Base-by-base conservation (phyloP, 2,888 invertebrate species). In the Pocota personata region DNA sequence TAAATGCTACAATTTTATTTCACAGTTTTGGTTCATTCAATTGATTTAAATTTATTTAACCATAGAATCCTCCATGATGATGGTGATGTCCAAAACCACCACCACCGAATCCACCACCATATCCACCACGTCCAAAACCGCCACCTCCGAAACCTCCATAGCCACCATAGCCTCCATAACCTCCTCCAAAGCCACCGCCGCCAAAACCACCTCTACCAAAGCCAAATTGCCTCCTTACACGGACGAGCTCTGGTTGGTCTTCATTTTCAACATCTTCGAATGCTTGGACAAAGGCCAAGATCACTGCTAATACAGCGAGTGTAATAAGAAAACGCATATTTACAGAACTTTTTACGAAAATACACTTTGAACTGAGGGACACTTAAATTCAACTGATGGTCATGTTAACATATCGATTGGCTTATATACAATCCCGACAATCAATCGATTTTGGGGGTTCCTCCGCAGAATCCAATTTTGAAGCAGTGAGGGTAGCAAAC, bases 251-350 rank as follows among this genome's bases (percentile, higher is more conserved):
- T 6, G 58, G 58, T 8, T 35, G 64, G 5, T 32, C 10, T 2
- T 24, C 73, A 30, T 5, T 16, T 1, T 24, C 40, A 27, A 12
- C 50, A 5, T 71, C 5, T 8, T 50, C 62, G 8, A 24, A 19
- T 1, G 40, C 73, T 10, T 73, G 60, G 60, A 37, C 72, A 27
- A 3, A 72, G 8, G 72, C 72, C 50, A 72, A 37, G 16, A 72
- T 24, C 30, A 60, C 1, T 4, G 48, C 72, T 3, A 72, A 14
- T 12, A 60, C 72, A 48, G 50, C 58, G 2, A 72, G 8, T 10
- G 21, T 48, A 1, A 72, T 37, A 1, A 43, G 32, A 8, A 60
- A 37, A 60, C 60, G 60, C 72, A 72, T 72, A 5, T 40, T 37
- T n/a, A 24, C 16, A 6, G 46, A 46, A 8, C 3, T 21, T 48